These are phyloP conservation scores for Physella acuta DNA, from an alignment of 1,140 invertebrate species.

Conservation along the genomic window DNA sequence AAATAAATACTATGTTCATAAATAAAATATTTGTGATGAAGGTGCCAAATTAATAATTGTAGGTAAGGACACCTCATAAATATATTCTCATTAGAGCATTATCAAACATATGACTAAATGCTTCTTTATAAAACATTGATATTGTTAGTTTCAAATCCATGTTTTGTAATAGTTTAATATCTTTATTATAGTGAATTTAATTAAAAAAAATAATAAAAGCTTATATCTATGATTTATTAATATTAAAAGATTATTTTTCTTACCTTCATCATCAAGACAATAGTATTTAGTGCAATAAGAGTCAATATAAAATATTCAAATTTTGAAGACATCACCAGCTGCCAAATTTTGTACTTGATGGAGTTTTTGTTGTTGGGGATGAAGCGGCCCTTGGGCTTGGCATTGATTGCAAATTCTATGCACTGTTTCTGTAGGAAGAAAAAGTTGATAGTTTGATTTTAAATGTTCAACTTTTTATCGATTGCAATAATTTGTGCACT, in stretches of 20 bases:
- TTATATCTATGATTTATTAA: neutral
- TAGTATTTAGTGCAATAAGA: conserved; percentile 97
- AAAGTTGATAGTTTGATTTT: too few species aligned
- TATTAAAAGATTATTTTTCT: conserved; percentile 15
- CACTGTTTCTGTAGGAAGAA: conserved; percentile 90
- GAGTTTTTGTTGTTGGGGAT: conserved; percentile 98
- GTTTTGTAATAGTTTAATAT: neutral
- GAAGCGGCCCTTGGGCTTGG: conserved; percentile 93
- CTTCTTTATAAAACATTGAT: neutral
- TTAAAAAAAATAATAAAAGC: neutral
- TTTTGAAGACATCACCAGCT: conserved; percentile 93
- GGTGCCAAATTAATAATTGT: too few species aligned
- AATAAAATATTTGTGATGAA: too few species aligned
- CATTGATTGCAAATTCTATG: conserved; percentile 99
- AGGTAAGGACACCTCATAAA: too few species aligned
- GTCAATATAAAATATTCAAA: conserved; percentile 99
- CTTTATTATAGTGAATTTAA: neutral
- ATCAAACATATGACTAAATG: neutral
- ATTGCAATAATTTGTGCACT: too few species aligned
- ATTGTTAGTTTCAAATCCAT: neutral
- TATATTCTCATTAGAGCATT: neutral
- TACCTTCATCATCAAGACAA: conserved; percentile 97
- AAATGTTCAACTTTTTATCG: too few species aligned
- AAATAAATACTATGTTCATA: too few species aligned
- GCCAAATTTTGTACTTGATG: conserved; percentile 95